phyloP scores from a whole-genome alignment of 2,797 vertebrate species.

The Tadarida brasiliensis region DNA sequence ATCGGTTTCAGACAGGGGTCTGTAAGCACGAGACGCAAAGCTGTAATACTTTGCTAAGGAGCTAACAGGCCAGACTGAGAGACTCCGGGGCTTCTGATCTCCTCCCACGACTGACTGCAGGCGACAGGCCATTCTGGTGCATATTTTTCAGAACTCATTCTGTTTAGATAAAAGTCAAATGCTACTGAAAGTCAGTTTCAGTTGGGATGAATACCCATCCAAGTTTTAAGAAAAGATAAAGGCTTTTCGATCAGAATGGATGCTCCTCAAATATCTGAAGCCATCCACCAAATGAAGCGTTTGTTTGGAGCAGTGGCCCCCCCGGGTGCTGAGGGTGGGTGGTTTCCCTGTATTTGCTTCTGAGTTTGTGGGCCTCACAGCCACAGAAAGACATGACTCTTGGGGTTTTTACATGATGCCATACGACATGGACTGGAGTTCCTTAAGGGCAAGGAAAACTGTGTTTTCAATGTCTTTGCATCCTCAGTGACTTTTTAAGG shows the following conservation, averaged over 20 bases:
- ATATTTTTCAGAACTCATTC: not conserved
- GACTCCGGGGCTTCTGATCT: not conserved
- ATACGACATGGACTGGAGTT: not conserved
- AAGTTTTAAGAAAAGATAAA: not conserved
- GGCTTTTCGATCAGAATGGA: not conserved
- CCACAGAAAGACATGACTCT: not conserved
- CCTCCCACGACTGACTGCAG: not conserved
- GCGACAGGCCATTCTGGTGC: not conserved
- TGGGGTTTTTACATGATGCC: not conserved
- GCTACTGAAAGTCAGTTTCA: conserved; percentile 36
- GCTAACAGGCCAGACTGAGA: not conserved
- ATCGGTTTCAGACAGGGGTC: conserved; percentile 49
- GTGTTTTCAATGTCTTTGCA: not conserved
- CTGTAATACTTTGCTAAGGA: conserved; percentile 47
- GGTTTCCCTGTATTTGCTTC: not conserved
- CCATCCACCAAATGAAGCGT: not conserved
- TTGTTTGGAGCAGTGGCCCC: not conserved
- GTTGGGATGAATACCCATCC: not conserved
- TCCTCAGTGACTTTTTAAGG: not conserved
- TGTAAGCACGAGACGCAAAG: not conserved
- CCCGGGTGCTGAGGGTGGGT: not conserved
- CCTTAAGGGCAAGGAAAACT: not conserved
- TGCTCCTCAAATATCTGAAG: not conserved
- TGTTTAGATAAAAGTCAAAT: not conserved
- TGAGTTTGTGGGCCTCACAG: not conserved